Percentiles rank a stretch among this genome's conserved stretches.
phyloP scores from a whole-genome alignment of 1,140 invertebrate species.

The Drosophila seguyi region DNA sequence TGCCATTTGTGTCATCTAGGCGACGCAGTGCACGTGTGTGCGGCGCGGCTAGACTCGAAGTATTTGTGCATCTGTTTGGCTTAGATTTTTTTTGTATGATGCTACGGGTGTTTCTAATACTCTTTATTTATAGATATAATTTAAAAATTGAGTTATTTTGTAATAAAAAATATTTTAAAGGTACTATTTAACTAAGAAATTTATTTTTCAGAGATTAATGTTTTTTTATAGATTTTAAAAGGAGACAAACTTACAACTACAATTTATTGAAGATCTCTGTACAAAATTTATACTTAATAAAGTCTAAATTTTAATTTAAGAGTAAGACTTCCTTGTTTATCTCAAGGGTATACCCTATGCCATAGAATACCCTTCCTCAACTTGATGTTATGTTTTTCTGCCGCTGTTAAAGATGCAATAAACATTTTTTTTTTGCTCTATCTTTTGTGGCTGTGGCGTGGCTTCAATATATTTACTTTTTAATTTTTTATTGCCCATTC shows the following conservation, averaged over 20 bases:
- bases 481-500: constrained; percentile 81
- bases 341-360: constrained; percentile 12
- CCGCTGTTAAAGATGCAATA: constrained; percentile 63
- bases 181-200: neutral
- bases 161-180: neutral
- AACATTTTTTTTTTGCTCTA: constrained; percentile 43
- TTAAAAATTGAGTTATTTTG: neutral
- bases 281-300: neutral
- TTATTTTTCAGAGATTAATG: neutral
- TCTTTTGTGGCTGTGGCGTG: constrained; percentile 28
- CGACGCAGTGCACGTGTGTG: constrained; percentile 21
- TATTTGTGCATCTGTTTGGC: constrained; percentile 66
- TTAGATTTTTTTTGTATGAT: constrained; percentile 33
- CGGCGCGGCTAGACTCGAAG: constrained; percentile 7
- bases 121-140: neutral
- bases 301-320: too few relatives aligned
- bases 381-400: constrained; percentile 28
- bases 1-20: constrained; percentile 76
- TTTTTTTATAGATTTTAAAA: neutral
- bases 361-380: neutral
- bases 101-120: constrained; percentile 6
- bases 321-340: neutral
- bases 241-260: too few relatives aligned
- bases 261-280: too few relatives aligned
- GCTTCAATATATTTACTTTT: constrained; percentile 64